Conservation (phyloP, 2,113 vertebrate genomes). For the Pseudorectes ferrugineus region DNA sequence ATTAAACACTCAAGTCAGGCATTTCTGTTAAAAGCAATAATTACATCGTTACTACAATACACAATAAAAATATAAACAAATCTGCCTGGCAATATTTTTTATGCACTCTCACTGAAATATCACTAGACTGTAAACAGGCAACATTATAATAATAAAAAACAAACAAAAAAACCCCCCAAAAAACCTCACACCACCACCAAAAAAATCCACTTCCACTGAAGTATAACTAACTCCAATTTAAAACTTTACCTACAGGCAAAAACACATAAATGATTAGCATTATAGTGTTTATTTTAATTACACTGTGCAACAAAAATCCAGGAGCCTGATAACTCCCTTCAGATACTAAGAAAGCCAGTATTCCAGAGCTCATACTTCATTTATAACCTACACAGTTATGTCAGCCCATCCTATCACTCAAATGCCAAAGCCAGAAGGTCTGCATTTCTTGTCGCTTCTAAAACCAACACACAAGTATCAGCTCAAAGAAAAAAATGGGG, state of each 20-base stretch:
- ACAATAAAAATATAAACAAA: constrained; percentile 62
- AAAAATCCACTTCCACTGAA: constrained; percentile 11
- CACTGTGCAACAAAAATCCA: constrained; percentile 53
- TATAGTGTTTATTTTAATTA: constrained; percentile 70
- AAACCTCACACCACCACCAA: not conserved
- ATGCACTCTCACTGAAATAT: constrained; percentile 37
- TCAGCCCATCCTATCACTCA: not conserved
- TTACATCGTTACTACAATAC: constrained; percentile 68
- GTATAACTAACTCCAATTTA: constrained; percentile 59
- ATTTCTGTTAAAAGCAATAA: constrained; percentile 69
- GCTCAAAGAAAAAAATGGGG: not conserved
- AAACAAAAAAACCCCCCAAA: not conserved
- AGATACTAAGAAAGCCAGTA: not conserved
- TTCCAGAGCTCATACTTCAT: not conserved
- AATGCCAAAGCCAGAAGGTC: not conserved
- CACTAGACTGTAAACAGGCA: constrained; percentile 33
- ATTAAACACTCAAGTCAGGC: constrained; percentile 70
- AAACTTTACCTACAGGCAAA: constrained; percentile 65
- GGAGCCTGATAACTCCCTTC: constrained; percentile 27
- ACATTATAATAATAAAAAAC: not conserved
- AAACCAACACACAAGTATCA: not conserved
- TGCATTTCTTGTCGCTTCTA: not conserved
- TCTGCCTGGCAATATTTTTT: constrained; percentile 38
- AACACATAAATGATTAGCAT: constrained; percentile 60
- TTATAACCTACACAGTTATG: not conserved